phyloP scores from a whole-genome alignment of 2,888 invertebrate genomes.

The Platerodrilus igneus region DNA sequence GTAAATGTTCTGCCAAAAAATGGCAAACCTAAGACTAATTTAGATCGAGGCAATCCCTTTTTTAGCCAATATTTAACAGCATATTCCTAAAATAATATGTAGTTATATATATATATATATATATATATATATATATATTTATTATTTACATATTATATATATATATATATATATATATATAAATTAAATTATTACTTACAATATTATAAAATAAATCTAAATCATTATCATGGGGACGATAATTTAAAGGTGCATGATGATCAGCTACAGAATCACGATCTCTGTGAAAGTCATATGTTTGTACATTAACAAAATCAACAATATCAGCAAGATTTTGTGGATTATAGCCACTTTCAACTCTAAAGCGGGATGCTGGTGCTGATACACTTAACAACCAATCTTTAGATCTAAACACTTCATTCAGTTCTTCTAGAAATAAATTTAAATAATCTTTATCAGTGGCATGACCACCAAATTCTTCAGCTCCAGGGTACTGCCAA shows the following conservation, averaged over 20 bases:
- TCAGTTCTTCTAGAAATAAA: conserved; percentile 54
- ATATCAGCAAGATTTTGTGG: conserved; percentile 56
- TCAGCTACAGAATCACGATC: conserved; percentile 47
- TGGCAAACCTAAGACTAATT: conserved; percentile 68
- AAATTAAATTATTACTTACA: conserved; percentile 46
- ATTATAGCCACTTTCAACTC: conserved; percentile 64
- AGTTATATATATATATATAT: no score
- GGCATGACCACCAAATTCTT: conserved; percentile 45
- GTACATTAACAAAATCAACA: conserved; percentile 64
- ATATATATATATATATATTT: no score
- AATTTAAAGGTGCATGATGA: conserved; percentile 52
- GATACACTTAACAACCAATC: conserved; percentile 57
- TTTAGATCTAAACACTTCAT: conserved; percentile 54
- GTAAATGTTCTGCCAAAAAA: conserved; percentile 70
- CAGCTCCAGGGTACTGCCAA: conserved; percentile 67
- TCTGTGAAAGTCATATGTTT: conserved; percentile 60
- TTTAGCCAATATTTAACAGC: conserved; percentile 63
- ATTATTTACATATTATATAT: neutral
- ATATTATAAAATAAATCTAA: conserved; percentile 53
- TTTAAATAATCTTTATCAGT: conserved; percentile 48
- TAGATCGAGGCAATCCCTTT: conserved; percentile 60
- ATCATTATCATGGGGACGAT: conserved; percentile 49
- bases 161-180: no score
- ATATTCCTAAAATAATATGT: conserved; percentile 54
- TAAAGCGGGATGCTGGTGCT: conserved; percentile 56